Evolutionary conservation across 1,140 invertebrate genomes (phyloP).

Genomic region (Tetraneura akinire): DNA sequence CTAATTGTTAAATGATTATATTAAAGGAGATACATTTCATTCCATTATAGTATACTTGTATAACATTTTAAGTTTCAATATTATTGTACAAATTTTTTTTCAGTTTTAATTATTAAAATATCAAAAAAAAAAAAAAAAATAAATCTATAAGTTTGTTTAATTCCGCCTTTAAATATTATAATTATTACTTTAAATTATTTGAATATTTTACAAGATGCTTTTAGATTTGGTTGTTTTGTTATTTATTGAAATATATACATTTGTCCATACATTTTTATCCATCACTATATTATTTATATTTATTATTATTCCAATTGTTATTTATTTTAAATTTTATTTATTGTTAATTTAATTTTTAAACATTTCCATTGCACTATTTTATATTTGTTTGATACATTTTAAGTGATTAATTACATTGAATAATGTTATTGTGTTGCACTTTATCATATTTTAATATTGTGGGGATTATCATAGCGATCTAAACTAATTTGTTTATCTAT

Average conservation of each 20-base stretch:
- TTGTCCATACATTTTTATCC: neutral
- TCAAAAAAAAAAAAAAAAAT: no score
- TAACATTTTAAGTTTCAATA: neutral
- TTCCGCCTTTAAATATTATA: neutral
- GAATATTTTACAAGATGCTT: conserved; percentile 1
- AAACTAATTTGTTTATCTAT: no score
- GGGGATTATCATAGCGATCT: no score
- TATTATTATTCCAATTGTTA: conserved; percentile 27
- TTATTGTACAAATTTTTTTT: neutral
- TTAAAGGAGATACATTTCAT: neutral
- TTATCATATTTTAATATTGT: neutral
- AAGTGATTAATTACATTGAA: neutral
- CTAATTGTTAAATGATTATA: neutral
- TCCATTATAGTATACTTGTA: neutral
- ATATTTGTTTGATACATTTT: conserved; percentile 2
- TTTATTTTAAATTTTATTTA: conserved; percentile 24
- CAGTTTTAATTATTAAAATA: neutral
- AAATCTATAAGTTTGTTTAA: neutral
- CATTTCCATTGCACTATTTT: conserved; percentile 11
- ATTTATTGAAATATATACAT: conserved; percentile 16
- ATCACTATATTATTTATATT: no score
- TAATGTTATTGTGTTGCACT: conserved; percentile 10
- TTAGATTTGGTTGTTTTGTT: conserved; percentile 12
- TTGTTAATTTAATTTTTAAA: conserved; percentile 30
- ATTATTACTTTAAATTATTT: neutral